A percentile compares a stretch with the other conserved stretches of the same genome.
Evolutionary conservation across 1,140 invertebrate genomes (phyloP).

Genomic region (Berghia stephanieae): DNA sequence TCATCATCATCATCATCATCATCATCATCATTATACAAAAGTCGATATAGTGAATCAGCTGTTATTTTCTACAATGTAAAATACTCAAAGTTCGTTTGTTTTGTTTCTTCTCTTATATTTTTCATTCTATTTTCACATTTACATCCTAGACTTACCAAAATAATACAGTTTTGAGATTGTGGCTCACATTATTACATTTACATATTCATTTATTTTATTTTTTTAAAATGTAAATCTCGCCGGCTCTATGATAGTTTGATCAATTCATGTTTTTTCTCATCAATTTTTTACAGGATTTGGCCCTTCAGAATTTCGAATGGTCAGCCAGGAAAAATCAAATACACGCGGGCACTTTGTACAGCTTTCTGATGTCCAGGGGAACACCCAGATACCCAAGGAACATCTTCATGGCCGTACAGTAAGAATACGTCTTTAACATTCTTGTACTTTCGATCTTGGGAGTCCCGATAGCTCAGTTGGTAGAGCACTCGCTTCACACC

Average conservation of each 20-base stretch:
- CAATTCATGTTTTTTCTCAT: constrained; percentile 1
- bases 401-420: constrained; percentile 46
- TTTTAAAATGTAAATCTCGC: background rate
- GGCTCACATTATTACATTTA: too few relatives aligned
- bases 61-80: too few relatives aligned
- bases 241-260: background rate
- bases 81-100: too few relatives aligned
- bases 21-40: too few relatives aligned
- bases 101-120: background rate
- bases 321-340: constrained; percentile 51
- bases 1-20: too few relatives aligned
- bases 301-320: constrained; percentile 43
- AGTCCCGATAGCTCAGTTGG: too few relatives aligned
- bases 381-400: constrained; percentile 35
- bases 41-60: too few relatives aligned
- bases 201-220: background rate
- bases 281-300: constrained; percentile 42
- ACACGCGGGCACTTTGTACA: constrained; percentile 49
- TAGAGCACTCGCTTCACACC: too few relatives aligned
- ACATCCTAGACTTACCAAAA: too few relatives aligned
- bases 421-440: constrained; percentile 35
- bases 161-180: too few relatives aligned
- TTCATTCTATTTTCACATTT: background rate
- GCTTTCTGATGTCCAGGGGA: constrained; percentile 50
- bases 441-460: too few relatives aligned